Base-by-base conservation (phyloP, 2,888 invertebrate genomes). In the Abrostola tripartita region DNA sequence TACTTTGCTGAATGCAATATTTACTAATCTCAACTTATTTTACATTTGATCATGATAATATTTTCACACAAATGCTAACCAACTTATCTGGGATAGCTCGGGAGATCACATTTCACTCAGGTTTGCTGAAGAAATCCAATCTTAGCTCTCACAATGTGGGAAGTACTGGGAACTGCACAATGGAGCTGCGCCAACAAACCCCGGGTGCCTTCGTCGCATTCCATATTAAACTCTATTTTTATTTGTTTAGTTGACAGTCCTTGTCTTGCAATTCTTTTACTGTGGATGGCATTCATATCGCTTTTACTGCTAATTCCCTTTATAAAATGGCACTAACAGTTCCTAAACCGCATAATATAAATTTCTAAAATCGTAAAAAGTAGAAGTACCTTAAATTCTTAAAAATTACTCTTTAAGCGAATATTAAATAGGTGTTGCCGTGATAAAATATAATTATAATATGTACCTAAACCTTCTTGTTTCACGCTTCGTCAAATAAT, bases 121-220 rank as follows among this genome's bases (percentile, higher is more conserved):
- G 82, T 83, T 81, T 78, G 81, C 79, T 77, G 78, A 81, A 85
- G 85, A 87, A 88, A 89, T 87, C 86, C 85, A 89, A 89, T 89
- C 85, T 83, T 76, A 68, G 63, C 66, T 59, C 68, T 63, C 81
- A 82, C 84, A 85, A 81, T 82, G 73, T 74, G 68, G 49, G 71
- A 75, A 81, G 79, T 71, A 79, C 71, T 78, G 81, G 80, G 78
- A 78, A 78, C 74, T 78, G 71, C 80, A 85, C 85, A 85, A 87
- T 85, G 74, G 84, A 73, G 80, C 73, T 81, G 81, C 72, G 82
- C 82, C 80, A 77, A 82, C 80, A 84, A 81, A 80, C 63, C 61
- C 47, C 59, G 50, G 44, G 70, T 78, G 76, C 81, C 68, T 76
- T 66, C 75, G 65, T 75, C 72, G 70, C 74, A 71, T 72, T 74